Evolutionary conservation across 2,888 invertebrate species (phyloP).

Genomic region (Drosophila neonasuta): DNA sequence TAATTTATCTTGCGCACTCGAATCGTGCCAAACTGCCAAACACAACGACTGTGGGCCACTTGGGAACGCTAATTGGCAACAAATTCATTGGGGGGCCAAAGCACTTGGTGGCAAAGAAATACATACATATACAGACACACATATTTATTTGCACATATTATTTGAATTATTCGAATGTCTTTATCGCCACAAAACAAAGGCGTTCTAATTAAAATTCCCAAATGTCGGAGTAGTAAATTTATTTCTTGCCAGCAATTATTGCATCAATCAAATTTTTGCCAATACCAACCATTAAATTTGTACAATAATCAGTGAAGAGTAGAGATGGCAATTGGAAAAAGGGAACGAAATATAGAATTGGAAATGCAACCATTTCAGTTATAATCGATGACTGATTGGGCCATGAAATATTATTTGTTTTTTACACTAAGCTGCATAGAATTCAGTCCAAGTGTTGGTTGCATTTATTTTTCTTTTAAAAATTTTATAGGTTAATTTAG

Average conservation of each 20-base stretch:
- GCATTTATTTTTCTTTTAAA: too few relatives aligned
- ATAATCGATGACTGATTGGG: constrained; percentile 47
- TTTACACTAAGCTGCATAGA: constrained; percentile 29
- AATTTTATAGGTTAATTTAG: too few relatives aligned
- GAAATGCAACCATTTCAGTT: constrained; percentile 11
- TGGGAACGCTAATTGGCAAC: constrained; percentile 55
- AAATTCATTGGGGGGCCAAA: constrained; percentile 2
- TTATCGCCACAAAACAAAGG: constrained; percentile 49
- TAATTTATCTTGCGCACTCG: constrained; percentile 61
- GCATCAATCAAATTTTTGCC: constrained; percentile 66
- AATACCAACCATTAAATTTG: constrained; percentile 48
- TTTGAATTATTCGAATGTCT: constrained; percentile 9
- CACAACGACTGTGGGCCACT: constrained; percentile 7
- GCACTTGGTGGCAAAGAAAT: background rate
- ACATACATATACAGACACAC: background rate
- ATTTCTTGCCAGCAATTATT: constrained; percentile 27
- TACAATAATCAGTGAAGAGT: background rate
- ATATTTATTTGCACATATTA: constrained; percentile 11
- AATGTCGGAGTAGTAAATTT: constrained; percentile 49
- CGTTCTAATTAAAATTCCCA: constrained; percentile 69
- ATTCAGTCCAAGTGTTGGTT: background rate
- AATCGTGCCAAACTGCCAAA: constrained; percentile 34
- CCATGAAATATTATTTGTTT: constrained; percentile 1
- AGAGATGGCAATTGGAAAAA: constrained; percentile 20
- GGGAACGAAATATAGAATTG: constrained; percentile 4